These are phyloP conservation scores for Cantharis rustica DNA, from an alignment of 2,888 invertebrate species.

Conservation along the genomic window DNA sequence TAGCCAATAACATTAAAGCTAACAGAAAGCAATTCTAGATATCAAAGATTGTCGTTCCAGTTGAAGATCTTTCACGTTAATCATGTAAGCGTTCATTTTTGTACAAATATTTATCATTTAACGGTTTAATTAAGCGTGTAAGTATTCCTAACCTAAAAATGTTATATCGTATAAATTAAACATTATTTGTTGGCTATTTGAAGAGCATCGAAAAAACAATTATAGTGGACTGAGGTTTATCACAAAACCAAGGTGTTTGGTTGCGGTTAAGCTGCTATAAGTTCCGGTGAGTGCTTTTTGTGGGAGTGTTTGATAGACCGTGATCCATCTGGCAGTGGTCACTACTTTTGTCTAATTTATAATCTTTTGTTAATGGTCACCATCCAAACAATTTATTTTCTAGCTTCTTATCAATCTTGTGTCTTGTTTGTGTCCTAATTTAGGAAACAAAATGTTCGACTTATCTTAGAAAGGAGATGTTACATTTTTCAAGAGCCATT, in stretches of 20 bases:
- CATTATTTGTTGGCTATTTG: not conserved
- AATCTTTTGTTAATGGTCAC: conserved; percentile 21
- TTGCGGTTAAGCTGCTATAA: conserved; percentile 28
- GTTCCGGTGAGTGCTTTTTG: conserved; percentile 29
- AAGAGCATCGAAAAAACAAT: conserved; percentile 3
- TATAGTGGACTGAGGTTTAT: conserved; percentile 10
- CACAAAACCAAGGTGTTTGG: conserved; percentile 19
- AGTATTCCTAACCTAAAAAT: not conserved
- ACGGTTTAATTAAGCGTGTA: not conserved
- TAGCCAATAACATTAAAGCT: conserved; percentile 14
- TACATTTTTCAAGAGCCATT: conserved; percentile 32
- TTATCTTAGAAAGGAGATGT: conserved; percentile 30
- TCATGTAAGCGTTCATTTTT: not conserved
- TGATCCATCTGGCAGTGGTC: conserved; percentile 25
- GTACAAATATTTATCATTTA: not conserved
- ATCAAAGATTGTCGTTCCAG: not conserved
- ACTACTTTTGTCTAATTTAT: conserved; percentile 18
- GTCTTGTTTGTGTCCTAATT: conserved; percentile 38
- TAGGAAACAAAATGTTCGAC: conserved; percentile 31
- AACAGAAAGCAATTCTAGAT: not conserved
- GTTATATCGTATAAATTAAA: not conserved
- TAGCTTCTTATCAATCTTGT: conserved; percentile 36
- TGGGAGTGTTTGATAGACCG: conserved; percentile 29
- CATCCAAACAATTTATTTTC: conserved; percentile 33
- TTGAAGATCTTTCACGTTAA: not conserved